Evolutionary conservation across 2,888 invertebrate species (phyloP).

Genomic region (Cremastinae sp.): DNA sequence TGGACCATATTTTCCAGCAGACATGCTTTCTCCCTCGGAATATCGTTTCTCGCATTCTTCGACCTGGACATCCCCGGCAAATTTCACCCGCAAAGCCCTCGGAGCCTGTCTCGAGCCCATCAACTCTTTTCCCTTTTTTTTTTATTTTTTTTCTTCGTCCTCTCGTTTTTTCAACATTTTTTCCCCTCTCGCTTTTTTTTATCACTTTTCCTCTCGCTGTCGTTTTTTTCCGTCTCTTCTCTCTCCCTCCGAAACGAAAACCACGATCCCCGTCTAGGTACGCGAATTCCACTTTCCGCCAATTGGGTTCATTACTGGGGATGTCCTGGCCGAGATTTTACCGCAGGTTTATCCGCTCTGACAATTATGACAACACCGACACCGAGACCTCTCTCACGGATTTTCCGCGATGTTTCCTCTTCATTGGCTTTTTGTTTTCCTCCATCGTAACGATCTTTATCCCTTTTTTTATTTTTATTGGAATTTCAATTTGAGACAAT

Average conservation of each 20-base stretch:
- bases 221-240: background rate
- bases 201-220: background rate
- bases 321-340: too few species aligned
- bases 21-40: slow-evolving; percentile 23
- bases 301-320: background rate
- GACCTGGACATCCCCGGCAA: slow-evolving; percentile 30
- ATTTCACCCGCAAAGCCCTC: slow-evolving; percentile 16
- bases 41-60: slow-evolving; percentile 37
- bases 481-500: too few species aligned
- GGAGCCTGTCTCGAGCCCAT: too few species aligned
- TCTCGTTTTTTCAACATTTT: too few species aligned
- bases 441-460: too few species aligned
- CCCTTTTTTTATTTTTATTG: too few species aligned
- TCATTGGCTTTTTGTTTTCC: too few species aligned
- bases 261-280: background rate
- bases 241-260: slow-evolving; percentile 7
- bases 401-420: too few species aligned
- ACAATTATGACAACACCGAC: too few species aligned
- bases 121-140: too few species aligned
- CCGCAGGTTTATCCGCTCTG: too few species aligned
- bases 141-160: background rate
- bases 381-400: too few species aligned
- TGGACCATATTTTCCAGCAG: slow-evolving; percentile 20
- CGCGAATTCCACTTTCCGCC: slow-evolving; percentile 3
- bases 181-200: background rate